Evolutionary conservation across 2,113 vertebrate species (phyloP).

Genomic region (Otolemur garnettii): DNA sequence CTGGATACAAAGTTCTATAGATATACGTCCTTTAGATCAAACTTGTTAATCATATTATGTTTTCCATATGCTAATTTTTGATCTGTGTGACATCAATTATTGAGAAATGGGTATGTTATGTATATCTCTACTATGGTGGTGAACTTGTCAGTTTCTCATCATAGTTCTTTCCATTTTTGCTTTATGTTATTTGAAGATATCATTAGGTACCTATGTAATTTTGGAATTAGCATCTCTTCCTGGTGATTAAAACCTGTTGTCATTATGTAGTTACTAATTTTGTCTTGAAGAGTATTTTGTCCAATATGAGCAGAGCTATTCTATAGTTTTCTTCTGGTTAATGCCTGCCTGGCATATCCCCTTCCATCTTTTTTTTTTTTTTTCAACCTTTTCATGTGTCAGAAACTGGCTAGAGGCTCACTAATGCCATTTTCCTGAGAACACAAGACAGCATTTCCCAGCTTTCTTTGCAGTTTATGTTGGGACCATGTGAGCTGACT

Average conservation of each 20-base stretch:
- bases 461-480: background rate
- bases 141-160: constrained; percentile 35
- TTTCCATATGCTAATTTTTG: constrained; percentile 31
- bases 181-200: constrained; percentile 43
- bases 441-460: background rate
- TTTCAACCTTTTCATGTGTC: constrained; percentile 38
- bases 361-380: constrained; percentile 27
- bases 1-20: background rate
- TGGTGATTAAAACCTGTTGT: constrained; percentile 4
- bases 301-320: background rate
- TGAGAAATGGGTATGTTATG: background rate
- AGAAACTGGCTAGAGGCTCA: constrained; percentile 31
- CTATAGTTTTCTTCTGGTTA: constrained; percentile 33
- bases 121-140: background rate
- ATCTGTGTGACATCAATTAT: background rate
- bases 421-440: constrained; percentile 39
- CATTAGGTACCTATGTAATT: constrained; percentile 19
- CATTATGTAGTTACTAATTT: constrained; percentile 35
- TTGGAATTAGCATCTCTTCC: constrained; percentile 32
- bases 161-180: constrained; percentile 51
- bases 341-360: background rate
- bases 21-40: constrained; percentile 20
- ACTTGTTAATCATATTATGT: constrained; percentile 25
- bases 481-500: background rate
- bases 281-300: constrained; percentile 35